Evolutionary conservation across 2,797 vertebrate genomes (phyloP).

Genomic region (Clamator glandarius): DNA sequence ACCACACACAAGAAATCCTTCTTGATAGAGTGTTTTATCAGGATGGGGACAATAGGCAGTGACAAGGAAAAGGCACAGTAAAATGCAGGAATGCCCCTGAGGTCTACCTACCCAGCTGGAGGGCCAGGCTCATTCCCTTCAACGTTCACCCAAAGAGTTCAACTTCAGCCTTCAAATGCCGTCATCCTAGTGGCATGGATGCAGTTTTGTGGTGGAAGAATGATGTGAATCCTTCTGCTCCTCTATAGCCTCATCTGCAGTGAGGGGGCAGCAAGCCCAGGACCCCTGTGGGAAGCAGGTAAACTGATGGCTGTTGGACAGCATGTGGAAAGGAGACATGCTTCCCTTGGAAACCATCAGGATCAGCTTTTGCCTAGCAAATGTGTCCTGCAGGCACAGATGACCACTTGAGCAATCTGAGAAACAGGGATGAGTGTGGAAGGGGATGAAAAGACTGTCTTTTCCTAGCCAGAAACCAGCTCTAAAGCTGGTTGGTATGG

Average conservation of each 20-base stretch:
- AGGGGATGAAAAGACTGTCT: background rate
- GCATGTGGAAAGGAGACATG: fast-evolving
- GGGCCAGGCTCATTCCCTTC: background rate
- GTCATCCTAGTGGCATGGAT: fast-evolving
- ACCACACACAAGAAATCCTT: background rate
- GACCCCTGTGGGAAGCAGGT: background rate
- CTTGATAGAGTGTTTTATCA: background rate
- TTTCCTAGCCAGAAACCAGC: background rate
- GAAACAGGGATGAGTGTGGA: background rate
- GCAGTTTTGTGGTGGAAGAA: fast-evolving
- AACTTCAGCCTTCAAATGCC: background rate
- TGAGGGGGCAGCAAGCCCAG: background rate
- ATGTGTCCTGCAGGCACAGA: no score
- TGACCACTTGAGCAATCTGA: background rate
- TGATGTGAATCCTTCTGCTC: background rate
- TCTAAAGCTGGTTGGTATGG: background rate
- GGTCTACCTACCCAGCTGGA: background rate
- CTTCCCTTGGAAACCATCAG: background rate
- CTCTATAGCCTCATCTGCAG: background rate
- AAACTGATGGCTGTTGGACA: background rate
- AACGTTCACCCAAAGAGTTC: background rate
- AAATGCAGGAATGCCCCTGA: background rate
- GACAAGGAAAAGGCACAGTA: background rate
- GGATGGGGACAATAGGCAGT: fast-evolving
- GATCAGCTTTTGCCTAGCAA: background rate